These are phyloP conservation scores for Xiphias gladius DNA, from an alignment of 2,113 vertebrate genomes.

Conservation along the genomic window DNA sequence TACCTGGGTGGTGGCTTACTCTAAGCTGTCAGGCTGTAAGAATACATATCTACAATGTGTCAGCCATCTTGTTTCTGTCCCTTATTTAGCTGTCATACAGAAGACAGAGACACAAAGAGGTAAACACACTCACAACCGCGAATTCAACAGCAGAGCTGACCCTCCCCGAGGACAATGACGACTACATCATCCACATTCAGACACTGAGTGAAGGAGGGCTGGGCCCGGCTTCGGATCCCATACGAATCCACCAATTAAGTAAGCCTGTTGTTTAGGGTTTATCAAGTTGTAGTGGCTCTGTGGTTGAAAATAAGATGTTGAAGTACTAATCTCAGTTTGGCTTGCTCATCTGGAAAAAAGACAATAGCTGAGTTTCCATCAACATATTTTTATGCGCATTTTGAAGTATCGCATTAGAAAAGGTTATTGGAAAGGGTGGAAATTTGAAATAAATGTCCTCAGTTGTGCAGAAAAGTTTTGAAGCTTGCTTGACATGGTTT, in stretches of 20 bases:
- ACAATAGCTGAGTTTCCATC: no score
- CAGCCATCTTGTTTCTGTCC: not conserved
- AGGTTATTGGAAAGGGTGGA: no score
- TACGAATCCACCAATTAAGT: constrained; percentile 91
- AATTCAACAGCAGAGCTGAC: constrained; percentile 88
- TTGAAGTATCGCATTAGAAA: no score
- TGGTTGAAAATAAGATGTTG: not conserved
- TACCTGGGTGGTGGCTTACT: constrained; percentile 3
- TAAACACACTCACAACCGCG: constrained; percentile 86
- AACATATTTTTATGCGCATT: no score
- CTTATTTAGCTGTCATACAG: constrained; percentile 90
- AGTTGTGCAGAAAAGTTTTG: no score
- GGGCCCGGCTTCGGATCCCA: constrained; percentile 90
- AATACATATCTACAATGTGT: constrained; percentile 31
- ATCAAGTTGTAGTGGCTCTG: not conserved
- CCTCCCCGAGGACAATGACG: constrained; percentile 87
- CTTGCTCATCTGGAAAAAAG: not conserved
- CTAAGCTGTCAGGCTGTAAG: constrained; percentile 18
- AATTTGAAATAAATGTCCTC: no score
- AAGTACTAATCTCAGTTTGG: not conserved
- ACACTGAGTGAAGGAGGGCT: constrained; percentile 91
- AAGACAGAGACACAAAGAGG: constrained; percentile 85
- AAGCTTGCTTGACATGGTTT: no score
- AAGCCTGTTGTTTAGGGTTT: constrained; percentile 41
- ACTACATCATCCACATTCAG: constrained; percentile 91